phyloP scores from a whole-genome alignment of 1,140 invertebrate species.

The Odontomachus brunneus region DNA sequence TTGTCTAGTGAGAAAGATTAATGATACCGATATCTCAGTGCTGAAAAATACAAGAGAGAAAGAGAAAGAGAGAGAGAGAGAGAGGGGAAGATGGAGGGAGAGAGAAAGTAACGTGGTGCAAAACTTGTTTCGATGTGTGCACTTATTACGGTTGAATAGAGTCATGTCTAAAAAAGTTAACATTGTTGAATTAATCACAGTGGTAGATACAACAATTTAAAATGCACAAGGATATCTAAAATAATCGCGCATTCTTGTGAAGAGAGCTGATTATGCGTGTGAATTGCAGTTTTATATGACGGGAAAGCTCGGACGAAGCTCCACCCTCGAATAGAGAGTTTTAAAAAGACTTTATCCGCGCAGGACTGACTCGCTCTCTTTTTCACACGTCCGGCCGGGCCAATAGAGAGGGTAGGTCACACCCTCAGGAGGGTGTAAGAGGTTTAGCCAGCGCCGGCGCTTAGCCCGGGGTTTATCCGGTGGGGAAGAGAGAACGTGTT shows the following conservation, averaged over 20 bases:
- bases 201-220: neutral
- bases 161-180: neutral
- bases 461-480: slow-evolving; percentile 84
- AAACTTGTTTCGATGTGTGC: neutral
- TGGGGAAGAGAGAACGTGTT: slow-evolving; percentile 77
- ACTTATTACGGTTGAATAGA: neutral
- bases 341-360: slow-evolving; percentile 76
- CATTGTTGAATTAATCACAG: neutral
- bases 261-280: neutral
- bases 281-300: neutral
- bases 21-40: neutral
- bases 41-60: neutral
- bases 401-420: slow-evolving; percentile 82
- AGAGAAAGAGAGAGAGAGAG: too few species aligned
- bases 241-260: neutral
- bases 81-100: too few species aligned
- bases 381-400: slow-evolving; percentile 81
- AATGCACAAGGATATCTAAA: neutral
- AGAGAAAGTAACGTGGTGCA: neutral
- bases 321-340: slow-evolving; percentile 48
- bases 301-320: slow-evolving; percentile 36
- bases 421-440: slow-evolving; percentile 83
- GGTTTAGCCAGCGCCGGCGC: slow-evolving; percentile 85
- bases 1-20: neutral
- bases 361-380: slow-evolving; percentile 77